Evolutionary conservation across 1,140 invertebrate genomes (phyloP).

Genomic region (Hesperophylax magnus): DNA sequence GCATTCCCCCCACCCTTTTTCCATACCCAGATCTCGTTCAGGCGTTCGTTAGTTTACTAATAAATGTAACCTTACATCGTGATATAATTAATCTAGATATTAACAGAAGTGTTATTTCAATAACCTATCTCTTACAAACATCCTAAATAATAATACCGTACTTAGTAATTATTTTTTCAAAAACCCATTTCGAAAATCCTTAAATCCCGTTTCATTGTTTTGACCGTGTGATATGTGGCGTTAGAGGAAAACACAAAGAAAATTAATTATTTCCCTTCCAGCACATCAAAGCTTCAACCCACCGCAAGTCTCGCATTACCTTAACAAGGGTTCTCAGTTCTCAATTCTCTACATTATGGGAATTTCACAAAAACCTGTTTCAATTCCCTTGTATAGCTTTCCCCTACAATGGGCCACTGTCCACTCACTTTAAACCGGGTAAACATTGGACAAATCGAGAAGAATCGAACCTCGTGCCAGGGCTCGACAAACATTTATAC

Average conservation of each 20-base stretch:
- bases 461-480: constrained; percentile 9
- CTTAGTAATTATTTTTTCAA: too few species aligned
- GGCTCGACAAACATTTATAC: constrained; percentile 12
- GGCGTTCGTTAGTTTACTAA: too few species aligned
- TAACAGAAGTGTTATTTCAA: too few species aligned
- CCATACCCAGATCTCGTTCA: too few species aligned
- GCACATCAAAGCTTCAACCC: neutral
- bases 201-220: too few species aligned
- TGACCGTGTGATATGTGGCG: neutral
- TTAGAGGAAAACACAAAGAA: constrained; percentile 21
- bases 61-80: too few species aligned
- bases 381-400: neutral
- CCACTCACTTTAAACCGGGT: constrained; percentile 15
- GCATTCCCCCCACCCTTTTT: too few species aligned
- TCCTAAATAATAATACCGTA: too few species aligned
- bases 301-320: constrained; percentile 16
- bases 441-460: constrained; percentile 16
- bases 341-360: neutral
- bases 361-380: constrained; percentile 17
- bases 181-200: too few species aligned
- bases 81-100: too few species aligned
- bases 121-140: too few species aligned
- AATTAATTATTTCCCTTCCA: constrained; percentile 20
- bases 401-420: neutral
- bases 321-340: constrained; percentile 22